Evolutionary conservation across 2,797 vertebrate species (phyloP).

Genomic region (Merluccius polli): DNA sequence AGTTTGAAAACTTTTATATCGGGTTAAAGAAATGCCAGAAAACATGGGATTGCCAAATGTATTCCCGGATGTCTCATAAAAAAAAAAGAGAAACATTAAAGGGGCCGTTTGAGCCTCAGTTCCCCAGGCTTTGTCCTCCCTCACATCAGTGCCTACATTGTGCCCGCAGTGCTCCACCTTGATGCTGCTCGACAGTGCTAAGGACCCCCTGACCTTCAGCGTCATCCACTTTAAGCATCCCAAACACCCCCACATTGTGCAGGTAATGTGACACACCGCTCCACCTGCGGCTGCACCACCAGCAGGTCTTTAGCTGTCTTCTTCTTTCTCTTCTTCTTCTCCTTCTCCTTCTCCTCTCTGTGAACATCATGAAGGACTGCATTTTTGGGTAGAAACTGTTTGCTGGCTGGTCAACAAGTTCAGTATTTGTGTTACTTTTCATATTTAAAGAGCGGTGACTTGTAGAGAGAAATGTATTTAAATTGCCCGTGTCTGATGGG

Average conservation of each 20-base stretch:
- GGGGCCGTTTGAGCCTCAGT: neutral
- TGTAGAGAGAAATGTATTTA: neutral
- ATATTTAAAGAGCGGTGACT: neutral
- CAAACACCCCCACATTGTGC: constrained; percentile 90
- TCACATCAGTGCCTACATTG: constrained; percentile 17
- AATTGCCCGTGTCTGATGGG: neutral
- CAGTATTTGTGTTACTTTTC: neutral
- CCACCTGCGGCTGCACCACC: neutral
- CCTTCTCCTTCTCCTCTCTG: neutral
- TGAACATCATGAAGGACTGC: neutral
- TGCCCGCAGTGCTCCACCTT: constrained; percentile 84
- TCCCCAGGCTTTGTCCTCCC: neutral
- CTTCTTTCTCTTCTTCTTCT: neutral
- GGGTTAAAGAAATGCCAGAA: neutral
- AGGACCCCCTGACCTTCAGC: constrained; percentile 92
- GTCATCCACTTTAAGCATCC: constrained; percentile 92
- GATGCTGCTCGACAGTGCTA: constrained; percentile 92
- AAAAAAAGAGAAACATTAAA: neutral
- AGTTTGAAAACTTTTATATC: no score
- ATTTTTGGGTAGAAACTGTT: neutral
- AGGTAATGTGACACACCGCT: constrained; percentile 70
- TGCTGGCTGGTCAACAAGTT: no score
- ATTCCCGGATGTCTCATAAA: neutral
- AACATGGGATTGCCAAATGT: neutral
- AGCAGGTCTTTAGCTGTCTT: no score